These are phyloP conservation scores for Leiothrix lutea DNA, from an alignment of 2,113 vertebrate genomes.

Conservation along the genomic window DNA sequence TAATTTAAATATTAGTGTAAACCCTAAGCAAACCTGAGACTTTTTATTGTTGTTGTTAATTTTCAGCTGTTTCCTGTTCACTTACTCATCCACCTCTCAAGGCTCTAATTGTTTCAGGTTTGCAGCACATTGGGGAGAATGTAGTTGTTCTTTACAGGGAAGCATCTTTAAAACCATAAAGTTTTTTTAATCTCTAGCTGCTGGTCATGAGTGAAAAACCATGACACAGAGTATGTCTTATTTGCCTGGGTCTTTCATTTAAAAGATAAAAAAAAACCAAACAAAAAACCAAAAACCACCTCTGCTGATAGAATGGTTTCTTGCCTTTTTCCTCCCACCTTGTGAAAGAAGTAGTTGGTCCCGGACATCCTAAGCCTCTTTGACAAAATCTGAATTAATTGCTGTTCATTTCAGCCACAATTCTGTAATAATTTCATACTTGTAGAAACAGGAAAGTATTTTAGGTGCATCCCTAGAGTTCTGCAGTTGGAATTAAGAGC, in stretches of 20 bases:
- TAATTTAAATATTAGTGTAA: not conserved
- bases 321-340: not conserved
- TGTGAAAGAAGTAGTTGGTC: not conserved
- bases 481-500: not conserved
- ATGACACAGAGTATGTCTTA: not conserved
- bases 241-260: not conserved
- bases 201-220: conserved; percentile 2
- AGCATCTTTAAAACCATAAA: not conserved
- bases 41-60: not conserved
- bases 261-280: not conserved
- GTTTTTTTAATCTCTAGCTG: not conserved
- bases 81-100: not conserved
- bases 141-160: not conserved
- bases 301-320: not conserved
- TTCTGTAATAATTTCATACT: not conserved
- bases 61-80: not conserved
- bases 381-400: not conserved
- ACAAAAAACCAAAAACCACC: not conserved
- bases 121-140: not conserved
- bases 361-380: not conserved
- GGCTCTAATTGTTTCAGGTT: not conserved
- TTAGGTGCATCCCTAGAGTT: not conserved
- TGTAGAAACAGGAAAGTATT: not conserved
- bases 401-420: not conserved
- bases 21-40: not conserved